A percentile compares a stretch with the other conserved stretches of the same genome.
Conservation (phyloP, 2,797 vertebrate species). For the Mormyrops attenuatus region DNA sequence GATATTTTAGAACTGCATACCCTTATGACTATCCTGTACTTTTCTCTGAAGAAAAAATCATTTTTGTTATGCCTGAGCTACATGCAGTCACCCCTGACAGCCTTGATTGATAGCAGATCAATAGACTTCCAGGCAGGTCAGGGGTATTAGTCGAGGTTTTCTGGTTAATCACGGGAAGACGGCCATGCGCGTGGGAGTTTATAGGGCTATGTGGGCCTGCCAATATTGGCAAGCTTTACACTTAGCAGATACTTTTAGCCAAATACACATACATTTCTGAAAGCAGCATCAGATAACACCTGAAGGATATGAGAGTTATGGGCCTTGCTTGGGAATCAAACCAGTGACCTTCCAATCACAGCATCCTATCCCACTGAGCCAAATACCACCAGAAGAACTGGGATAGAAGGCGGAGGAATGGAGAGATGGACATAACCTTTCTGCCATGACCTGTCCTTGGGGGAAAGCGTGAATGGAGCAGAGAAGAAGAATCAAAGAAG, state of each 20-base stretch:
- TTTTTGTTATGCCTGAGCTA: not conserved
- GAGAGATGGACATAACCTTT: not conserved
- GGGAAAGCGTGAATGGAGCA: not conserved
- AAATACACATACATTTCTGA: not conserved
- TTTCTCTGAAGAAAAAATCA: not conserved
- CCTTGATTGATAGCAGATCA: constrained; percentile 21
- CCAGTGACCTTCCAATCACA: not conserved
- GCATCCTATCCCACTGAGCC: not conserved
- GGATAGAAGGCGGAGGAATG: not conserved
- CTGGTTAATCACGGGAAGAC: not conserved
- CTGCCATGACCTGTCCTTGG: not conserved
- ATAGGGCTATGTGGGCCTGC: not conserved
- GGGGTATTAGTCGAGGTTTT: constrained; percentile 13
- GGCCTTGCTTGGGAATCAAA: not conserved
- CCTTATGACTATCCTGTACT: not conserved
- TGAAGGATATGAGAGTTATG: not conserved
- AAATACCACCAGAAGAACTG: not conserved
- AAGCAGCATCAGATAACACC: not conserved
- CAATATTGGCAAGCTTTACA: not conserved
- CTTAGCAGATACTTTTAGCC: not conserved
- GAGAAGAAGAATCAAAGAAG: not conserved
- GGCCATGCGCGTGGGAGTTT: not conserved
- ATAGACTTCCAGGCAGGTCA: constrained; percentile 12
- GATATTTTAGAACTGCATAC: not conserved
- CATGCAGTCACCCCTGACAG: constrained; percentile 11